Conservation (phyloP, 2,888 invertebrate species). For the Herminia tarsipennalis region DNA sequence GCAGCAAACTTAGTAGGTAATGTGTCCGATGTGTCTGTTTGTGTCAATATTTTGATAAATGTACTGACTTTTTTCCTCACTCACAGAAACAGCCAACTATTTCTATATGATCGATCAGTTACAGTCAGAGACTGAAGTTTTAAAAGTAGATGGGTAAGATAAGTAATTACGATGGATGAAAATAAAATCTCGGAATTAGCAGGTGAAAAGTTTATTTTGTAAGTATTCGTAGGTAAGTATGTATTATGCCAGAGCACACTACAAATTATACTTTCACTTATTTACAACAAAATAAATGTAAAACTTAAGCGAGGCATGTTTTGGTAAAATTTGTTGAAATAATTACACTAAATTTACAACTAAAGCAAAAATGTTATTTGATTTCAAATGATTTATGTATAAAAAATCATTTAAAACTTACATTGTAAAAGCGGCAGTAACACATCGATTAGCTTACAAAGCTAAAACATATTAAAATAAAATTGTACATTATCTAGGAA, state of each 20-base stretch:
- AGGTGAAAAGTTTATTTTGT: conserved; percentile 77
- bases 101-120: no score
- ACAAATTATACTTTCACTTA: conserved; percentile 67
- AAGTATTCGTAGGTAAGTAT: conserved; percentile 58
- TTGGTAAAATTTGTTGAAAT: conserved; percentile 82
- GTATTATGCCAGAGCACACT: conserved; percentile 81
- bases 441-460: conserved; percentile 37
- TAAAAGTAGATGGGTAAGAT: neutral
- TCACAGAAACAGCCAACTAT: no score
- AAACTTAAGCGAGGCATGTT: conserved; percentile 84
- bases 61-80: no score
- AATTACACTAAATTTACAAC: conserved; percentile 63
- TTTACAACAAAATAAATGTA: conserved; percentile 71
- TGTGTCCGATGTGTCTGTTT: no score
- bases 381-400: conserved; percentile 22
- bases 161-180: conserved; percentile 9
- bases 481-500: conserved; percentile 72
- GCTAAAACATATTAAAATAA: conserved; percentile 40
- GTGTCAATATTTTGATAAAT: no score
- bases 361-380: conserved; percentile 48
- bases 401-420: conserved; percentile 22
- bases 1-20: no score
- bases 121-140: no score
- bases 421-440: conserved; percentile 30
- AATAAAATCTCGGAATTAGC: conserved; percentile 48